Base-by-base conservation (phyloP, 2,113 vertebrate species). In the Catharus fuscescens region DNA sequence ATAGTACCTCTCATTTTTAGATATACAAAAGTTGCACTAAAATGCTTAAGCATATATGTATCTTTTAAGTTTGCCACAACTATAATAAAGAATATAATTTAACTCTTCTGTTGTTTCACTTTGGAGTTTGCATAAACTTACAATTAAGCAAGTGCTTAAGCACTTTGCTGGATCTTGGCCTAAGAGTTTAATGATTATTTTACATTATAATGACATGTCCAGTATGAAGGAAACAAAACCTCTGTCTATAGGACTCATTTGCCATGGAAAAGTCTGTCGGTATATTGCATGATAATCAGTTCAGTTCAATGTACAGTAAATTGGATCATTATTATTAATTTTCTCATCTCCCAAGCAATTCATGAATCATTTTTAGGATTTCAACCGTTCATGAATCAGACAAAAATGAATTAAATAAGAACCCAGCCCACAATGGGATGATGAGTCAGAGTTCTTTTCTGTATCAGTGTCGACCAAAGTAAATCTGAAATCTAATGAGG, bases 311-410 rank as follows among this genome's bases (percentile, higher is more conserved):
- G 96, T 97, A 98, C 96, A 95, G 95, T 97, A 98, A 98, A 98
- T 97, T 97, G 98, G 97, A 97, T 97, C 98, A 98, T 98, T 98
- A 98, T 98, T 98, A 98, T 98, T 98, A 98, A 98, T 98, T 98
- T 98, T 98, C 97, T 97, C 97, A 98, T 98, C 97, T 98, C 95
- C 94, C 96, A 97, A 97, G 98, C 97, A 98, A 98, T 98, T 97
- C 97, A 98, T 96, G 97, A 95, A 95, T 96, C 97, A 97, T 97
- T 98, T 98, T 98, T 98, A 98, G 98, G 98, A 96, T 97, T 97
- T 97, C 78, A 98, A 91, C 96, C 91, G 97, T 97, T 97, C 97
- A 97, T 98, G 98, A 98, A 98, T 98, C 97, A 98, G 97, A 98
- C 96, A 98, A 98, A 98, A 98, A 97, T 95, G 97, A 98, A 97